Conservation (phyloP, 2,113 vertebrate genomes). For the Struthidea cinerea region DNA sequence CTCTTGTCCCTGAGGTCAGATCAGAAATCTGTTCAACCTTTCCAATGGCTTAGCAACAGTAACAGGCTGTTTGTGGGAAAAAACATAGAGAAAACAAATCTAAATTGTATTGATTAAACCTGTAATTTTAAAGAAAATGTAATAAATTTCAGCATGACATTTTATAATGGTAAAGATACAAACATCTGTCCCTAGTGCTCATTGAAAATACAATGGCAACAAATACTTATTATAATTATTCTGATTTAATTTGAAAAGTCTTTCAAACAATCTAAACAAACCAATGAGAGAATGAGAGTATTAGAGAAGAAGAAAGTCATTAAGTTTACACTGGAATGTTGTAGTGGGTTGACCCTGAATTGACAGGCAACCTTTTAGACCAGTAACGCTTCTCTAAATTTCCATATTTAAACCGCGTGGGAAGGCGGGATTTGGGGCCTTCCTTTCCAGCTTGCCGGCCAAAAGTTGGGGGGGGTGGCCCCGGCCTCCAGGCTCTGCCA, state of each 20-base stretch:
- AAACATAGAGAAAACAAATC: neutral
- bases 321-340: neutral
- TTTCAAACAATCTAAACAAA: neutral
- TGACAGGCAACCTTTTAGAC: too few species aligned
- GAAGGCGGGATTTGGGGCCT: too few species aligned
- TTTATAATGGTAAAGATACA: neutral
- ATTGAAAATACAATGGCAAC: neutral
- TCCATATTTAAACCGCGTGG: too few species aligned
- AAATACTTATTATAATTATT: neutral
- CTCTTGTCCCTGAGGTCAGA: neutral
- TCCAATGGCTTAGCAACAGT: neutral
- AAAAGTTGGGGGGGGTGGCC: too few species aligned
- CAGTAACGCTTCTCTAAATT: too few species aligned
- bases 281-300: neutral
- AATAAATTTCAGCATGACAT: neutral
- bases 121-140: neutral
- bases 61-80: neutral
- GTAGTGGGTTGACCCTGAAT: too few species aligned
- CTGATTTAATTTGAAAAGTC: neutral
- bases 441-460: too few species aligned
- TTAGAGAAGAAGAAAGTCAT: neutral
- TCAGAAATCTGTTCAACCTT: neutral
- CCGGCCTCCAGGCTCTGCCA: too few species aligned
- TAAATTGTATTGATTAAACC: neutral
- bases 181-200: neutral